Percentiles rank a stretch among this genome's conserved stretches.
These are phyloP conservation scores for Ameiurus melas DNA, from an alignment of 2,113 vertebrate species.

Conservation along the genomic window DNA sequence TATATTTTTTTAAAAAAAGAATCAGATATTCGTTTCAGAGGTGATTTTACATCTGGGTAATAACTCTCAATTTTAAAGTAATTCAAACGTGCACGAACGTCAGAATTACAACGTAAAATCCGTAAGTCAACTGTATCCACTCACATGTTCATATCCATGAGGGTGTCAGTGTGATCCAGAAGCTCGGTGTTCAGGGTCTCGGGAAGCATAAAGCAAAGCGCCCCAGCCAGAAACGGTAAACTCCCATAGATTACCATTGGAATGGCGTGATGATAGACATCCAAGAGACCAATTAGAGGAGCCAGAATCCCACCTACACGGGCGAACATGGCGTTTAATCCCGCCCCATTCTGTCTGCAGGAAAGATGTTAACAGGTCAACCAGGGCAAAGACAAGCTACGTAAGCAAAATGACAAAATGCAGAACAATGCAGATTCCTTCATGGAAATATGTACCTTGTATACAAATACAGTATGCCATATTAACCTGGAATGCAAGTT, in stretches of 20 bases:
- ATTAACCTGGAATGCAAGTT: not conserved
- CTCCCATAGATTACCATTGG: slow-evolving; percentile 79
- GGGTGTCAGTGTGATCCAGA: slow-evolving; percentile 62
- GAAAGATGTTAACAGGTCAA: not conserved
- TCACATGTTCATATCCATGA: slow-evolving; percentile 50
- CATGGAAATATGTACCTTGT: not conserved
- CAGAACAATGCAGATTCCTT: not conserved
- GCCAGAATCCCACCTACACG: slow-evolving; percentile 77
- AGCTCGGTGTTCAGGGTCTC: slow-evolving; percentile 77
- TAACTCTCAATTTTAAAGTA: not conserved
- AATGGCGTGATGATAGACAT: slow-evolving; percentile 65
- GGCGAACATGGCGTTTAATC: slow-evolving; percentile 75
- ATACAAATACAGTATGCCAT: not conserved
- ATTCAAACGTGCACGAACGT: not conserved
- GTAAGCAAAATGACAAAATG: not conserved
- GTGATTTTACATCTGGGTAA: not conserved
- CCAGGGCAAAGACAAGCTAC: not conserved
- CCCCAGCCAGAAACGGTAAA: slow-evolving; percentile 62
- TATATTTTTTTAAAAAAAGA: too few species aligned
- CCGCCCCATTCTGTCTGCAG: slow-evolving; percentile 80
- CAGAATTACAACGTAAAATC: not conserved
- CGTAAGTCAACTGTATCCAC: slow-evolving; percentile 22
- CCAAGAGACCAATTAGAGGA: slow-evolving; percentile 77
- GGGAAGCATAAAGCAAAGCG: slow-evolving; percentile 75
- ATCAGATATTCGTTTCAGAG: not conserved